These are phyloP conservation scores for Coregonus clupeaformis DNA, from an alignment of 2,113 vertebrate genomes.

Conservation along the genomic window DNA sequence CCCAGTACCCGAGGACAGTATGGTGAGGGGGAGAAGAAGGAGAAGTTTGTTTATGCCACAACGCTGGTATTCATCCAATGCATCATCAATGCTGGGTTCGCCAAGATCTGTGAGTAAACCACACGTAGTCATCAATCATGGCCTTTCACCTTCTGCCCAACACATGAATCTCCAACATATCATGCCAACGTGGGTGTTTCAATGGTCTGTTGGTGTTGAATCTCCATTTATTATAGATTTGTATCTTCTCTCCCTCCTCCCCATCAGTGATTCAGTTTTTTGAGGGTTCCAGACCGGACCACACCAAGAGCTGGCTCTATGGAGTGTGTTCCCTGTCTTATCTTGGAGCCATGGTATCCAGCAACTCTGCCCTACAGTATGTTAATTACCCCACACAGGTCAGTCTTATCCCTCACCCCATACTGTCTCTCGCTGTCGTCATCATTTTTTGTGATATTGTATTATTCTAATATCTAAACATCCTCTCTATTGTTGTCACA, in stretches of 20 bases:
- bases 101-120: constrained; percentile 85
- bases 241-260: neutral
- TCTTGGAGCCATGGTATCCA: constrained; percentile 97
- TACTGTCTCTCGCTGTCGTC: neutral
- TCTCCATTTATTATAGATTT: neutral
- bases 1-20: constrained; percentile 90
- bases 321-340: constrained; percentile 91
- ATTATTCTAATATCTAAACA: neutral
- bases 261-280: constrained; percentile 84
- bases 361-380: constrained; percentile 93
- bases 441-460: neutral
- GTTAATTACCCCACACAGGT: constrained; percentile 98
- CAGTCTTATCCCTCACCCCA: constrained; percentile 18
- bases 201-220: neutral
- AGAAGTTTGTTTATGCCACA: constrained; percentile 86
- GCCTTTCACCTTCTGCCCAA: neutral
- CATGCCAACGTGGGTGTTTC: neutral
- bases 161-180: neutral
- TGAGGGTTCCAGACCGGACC: constrained; percentile 81
- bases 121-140: neutral
- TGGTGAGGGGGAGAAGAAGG: constrained; percentile 81
- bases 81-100: constrained; percentile 86
- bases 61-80: constrained; percentile 95
- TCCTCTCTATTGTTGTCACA: constrained; percentile 50
- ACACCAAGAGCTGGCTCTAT: constrained; percentile 89